phyloP scores from a whole-genome alignment of 2,888 invertebrate genomes.

The Asteroscopus sphinx region DNA sequence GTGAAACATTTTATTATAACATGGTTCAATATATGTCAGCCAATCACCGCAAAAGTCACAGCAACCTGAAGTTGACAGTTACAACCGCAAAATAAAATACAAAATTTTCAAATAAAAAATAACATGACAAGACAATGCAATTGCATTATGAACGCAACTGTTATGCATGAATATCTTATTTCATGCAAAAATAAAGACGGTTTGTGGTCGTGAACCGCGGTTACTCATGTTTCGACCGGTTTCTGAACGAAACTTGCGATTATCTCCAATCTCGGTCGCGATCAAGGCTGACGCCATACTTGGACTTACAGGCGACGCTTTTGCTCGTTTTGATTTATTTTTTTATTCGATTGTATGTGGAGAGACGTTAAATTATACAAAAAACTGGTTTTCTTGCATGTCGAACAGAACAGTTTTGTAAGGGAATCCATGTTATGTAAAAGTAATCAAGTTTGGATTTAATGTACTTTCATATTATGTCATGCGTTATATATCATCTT shows the following conservation, averaged over 20 bases:
- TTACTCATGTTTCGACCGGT: constrained; percentile 78
- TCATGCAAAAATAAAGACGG: constrained; percentile 77
- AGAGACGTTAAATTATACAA: constrained; percentile 43
- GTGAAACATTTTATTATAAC: too few relatives aligned
- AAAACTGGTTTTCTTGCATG: constrained; percentile 41
- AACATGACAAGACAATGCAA: constrained; percentile 60
- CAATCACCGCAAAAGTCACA: constrained; percentile 18
- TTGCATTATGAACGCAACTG: constrained; percentile 66
- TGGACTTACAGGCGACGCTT: constrained; percentile 59
- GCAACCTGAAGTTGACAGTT: constrained; percentile 29
- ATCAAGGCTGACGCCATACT: constrained; percentile 67
- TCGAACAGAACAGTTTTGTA: constrained; percentile 27
- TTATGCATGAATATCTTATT: constrained; percentile 74
- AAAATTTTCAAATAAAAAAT: constrained; percentile 29
- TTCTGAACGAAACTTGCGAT: constrained; percentile 65
- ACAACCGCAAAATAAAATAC: constrained; percentile 24
- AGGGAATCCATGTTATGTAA: constrained; percentile 37
- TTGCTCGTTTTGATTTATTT: constrained; percentile 47
- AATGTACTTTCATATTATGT: constrained; percentile 30
- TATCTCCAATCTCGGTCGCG: constrained; percentile 65
- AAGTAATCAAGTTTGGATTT: constrained; percentile 30
- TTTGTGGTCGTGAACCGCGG: constrained; percentile 65
- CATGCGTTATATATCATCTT: constrained; percentile 13
- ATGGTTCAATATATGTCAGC: constrained; percentile 13
- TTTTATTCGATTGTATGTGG: constrained; percentile 36